Conservation (phyloP, 2,113 vertebrate species). For the Heliornis fulica region DNA sequence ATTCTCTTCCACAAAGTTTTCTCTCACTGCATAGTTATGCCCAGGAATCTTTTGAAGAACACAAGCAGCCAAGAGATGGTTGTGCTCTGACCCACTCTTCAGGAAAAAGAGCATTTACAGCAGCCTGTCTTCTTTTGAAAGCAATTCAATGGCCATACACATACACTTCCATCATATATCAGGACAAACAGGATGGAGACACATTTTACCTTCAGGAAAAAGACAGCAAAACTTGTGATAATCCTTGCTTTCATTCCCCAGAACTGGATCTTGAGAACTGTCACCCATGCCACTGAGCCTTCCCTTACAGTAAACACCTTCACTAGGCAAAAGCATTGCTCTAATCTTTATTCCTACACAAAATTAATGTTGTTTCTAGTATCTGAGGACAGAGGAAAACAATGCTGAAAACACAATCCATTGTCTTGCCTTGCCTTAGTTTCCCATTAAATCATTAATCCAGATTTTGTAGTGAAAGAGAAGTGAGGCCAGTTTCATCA, state of each 20-base stretch:
- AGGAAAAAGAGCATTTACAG: neutral
- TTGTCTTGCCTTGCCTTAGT: neutral
- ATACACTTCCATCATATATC: neutral
- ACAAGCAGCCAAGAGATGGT: neutral
- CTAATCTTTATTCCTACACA: neutral
- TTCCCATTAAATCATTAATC: neutral
- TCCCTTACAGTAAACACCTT: neutral
- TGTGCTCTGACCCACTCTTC: neutral
- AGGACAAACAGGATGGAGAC: neutral
- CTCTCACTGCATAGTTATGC: too few species aligned
- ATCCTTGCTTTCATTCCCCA: neutral
- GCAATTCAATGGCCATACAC: neutral
- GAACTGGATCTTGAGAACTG: neutral
- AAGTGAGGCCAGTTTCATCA: neutral
- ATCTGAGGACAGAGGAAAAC: neutral
- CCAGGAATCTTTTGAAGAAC: neutral
- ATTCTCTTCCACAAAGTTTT: neutral
- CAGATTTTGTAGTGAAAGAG: neutral
- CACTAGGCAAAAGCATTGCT: neutral
- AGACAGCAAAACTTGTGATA: neutral
- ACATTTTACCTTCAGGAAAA: neutral
- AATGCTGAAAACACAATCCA: neutral
- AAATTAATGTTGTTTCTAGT: neutral
- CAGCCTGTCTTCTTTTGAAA: neutral
- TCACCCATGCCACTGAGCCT: neutral